Percentiles rank a stretch among this genome's conserved stretches.
Conservation (phyloP, 2,113 vertebrate species). For the Passer montanus region DNA sequence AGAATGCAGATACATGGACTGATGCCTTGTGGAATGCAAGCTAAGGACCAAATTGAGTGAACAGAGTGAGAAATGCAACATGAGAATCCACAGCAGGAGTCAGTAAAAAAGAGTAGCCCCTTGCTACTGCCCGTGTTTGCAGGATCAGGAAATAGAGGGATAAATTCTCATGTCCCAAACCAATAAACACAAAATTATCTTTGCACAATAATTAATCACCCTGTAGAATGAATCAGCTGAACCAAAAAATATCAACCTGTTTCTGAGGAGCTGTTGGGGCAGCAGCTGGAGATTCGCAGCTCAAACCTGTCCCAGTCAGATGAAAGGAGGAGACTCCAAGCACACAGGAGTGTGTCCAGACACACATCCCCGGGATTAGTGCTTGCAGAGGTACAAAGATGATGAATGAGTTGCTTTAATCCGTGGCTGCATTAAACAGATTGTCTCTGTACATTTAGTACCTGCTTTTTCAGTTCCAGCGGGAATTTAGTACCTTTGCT, state of each 20-base stretch:
- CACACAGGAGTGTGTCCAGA: not conserved
- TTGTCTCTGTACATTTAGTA: not conserved
- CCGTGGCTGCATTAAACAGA: not conserved
- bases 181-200: conserved; percentile 1
- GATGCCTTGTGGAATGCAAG: not conserved
- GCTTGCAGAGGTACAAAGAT: not conserved
- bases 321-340: not conserved
- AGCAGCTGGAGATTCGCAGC: not conserved
- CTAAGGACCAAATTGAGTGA: not conserved
- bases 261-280: not conserved
- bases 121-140: not conserved
- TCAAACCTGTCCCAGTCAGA: not conserved
- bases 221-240: not conserved
- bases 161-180: not conserved
- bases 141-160: not conserved
- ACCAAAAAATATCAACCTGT: not conserved
- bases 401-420: conserved; percentile 5
- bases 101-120: not conserved
- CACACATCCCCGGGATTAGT: not conserved
- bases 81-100: not conserved
- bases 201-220: conserved; percentile 1
- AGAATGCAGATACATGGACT: fast-evolving
- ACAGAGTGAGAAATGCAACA: not conserved
- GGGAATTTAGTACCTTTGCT: conserved; percentile 4
- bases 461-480: not conserved